A percentile compares a stretch with the other conserved stretches of the same genome.
These are phyloP conservation scores for Drosophila sp. DNA, from an alignment of 1,140 invertebrate species.

Conservation along the genomic window DNA sequence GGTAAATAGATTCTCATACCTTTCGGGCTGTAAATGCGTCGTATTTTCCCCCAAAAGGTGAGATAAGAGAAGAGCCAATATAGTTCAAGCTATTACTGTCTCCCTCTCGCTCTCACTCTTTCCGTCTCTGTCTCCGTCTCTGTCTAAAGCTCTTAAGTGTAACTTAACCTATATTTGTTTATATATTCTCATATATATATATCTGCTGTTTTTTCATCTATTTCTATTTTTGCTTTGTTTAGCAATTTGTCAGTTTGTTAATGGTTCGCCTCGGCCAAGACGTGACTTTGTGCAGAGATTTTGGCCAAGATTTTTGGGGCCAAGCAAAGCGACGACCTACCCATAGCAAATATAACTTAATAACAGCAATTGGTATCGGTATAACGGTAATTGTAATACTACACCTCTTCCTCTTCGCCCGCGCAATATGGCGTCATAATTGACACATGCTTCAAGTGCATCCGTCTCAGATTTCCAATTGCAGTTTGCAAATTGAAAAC, in stretches of 20 bases:
- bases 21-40: constrained; percentile 32
- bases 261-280: constrained; percentile 42
- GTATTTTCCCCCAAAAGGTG: constrained; percentile 13
- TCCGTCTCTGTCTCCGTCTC: not conserved
- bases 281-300: constrained; percentile 57
- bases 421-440: constrained; percentile 78
- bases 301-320: constrained; percentile 56
- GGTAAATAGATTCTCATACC: constrained; percentile 48
- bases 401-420: constrained; percentile 34
- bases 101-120: not conserved
- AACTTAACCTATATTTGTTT: constrained; percentile 27
- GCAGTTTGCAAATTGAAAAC: constrained; percentile 20
- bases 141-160: constrained; percentile 29
- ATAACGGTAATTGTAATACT: constrained; percentile 62
- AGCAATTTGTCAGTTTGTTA: constrained; percentile 55
- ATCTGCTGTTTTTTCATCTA: constrained; percentile 19
- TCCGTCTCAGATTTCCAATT: constrained; percentile 61
- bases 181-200: not conserved
- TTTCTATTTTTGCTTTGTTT: constrained; percentile 43
- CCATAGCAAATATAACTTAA: constrained; percentile 54
- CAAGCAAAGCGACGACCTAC: constrained; percentile 37
- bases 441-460: constrained; percentile 79
- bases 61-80: constrained; percentile 34
- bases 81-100: not conserved
- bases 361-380: constrained; percentile 52